Percentiles rank a stretch among this genome's conserved stretches.
Evolutionary conservation across 23 tunicate genomes (phyloP).

Genomic region (Halocynthia aurantium): DNA sequence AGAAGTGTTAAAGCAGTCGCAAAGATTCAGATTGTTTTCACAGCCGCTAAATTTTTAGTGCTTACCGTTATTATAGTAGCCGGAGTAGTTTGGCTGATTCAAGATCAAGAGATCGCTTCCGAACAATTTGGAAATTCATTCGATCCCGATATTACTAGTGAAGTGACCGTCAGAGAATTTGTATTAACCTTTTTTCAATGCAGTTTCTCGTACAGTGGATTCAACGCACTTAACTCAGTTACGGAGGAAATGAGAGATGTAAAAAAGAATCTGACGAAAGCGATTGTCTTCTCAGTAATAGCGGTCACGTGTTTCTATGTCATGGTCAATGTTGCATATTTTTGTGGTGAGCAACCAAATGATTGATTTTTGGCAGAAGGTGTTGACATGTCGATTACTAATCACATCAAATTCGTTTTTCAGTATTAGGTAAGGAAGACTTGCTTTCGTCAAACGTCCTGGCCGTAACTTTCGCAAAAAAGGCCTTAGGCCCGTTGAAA

Average conservation of each 20-base stretch:
- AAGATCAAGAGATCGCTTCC: neutral
- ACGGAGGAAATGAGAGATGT: constrained; percentile 26
- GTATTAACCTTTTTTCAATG: constrained; percentile 26
- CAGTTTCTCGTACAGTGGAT: constrained; percentile 25
- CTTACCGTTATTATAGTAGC: constrained; percentile 21
- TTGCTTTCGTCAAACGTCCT: constrained; percentile 31
- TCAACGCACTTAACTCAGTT: constrained; percentile 5
- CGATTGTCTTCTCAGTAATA: constrained; percentile 12
- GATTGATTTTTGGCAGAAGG: too few relatives aligned
- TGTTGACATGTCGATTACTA: too few relatives aligned
- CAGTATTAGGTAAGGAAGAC: constrained; percentile 28
- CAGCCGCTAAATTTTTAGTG: constrained; percentile 23
- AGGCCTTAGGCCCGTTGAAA: constrained; percentile 22
- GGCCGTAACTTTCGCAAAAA: constrained; percentile 24
- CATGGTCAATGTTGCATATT: constrained; percentile 36
- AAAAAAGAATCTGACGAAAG: constrained; percentile 16
- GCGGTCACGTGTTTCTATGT: constrained; percentile 22
- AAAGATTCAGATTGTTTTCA: constrained; percentile 24
- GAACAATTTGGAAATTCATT: constrained; percentile 21
- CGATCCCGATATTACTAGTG: neutral
- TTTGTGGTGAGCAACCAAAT: constrained; percentile 8
- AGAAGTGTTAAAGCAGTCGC: constrained; percentile 20
- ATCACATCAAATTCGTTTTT: neutral
- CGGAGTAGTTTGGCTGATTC: neutral
- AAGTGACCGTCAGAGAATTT: constrained; percentile 2